Conservation (phyloP, 2,113 vertebrate genomes). For the Aythya baeri region DNA sequence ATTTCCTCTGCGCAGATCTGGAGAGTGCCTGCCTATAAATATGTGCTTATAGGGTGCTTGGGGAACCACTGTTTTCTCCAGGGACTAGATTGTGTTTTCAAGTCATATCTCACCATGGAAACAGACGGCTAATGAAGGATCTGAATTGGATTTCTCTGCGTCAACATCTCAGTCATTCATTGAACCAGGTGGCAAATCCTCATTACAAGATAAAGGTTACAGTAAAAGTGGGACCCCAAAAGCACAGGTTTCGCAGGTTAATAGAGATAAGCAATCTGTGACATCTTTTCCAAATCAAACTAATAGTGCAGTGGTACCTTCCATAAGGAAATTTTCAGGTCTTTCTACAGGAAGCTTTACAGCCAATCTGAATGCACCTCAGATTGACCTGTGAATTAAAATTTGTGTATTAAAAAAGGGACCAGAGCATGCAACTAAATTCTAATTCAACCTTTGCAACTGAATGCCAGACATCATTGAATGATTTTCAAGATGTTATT, state of each 20-base stretch:
- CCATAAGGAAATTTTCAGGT: neutral
- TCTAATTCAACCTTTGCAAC: neutral
- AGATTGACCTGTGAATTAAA: neutral
- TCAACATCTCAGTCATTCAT: neutral
- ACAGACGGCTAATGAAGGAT: neutral
- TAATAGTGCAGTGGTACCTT: neutral
- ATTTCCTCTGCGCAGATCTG: slow-evolving; percentile 14
- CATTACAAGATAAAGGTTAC: neutral
- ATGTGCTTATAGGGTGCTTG: neutral
- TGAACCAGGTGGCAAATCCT: neutral
- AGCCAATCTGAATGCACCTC: neutral
- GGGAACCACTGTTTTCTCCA: neutral
- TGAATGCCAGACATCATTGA: neutral
- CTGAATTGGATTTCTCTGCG: neutral
- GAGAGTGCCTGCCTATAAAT: neutral
- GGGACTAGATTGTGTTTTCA: neutral
- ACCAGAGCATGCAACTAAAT: slow-evolving; percentile 19
- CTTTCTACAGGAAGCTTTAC: neutral
- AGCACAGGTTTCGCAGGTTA: neutral
- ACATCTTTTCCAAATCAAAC: neutral
- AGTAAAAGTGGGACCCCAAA: neutral
- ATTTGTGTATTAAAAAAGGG: neutral
- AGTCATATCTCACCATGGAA: slow-evolving; percentile 1
- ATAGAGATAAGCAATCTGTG: neutral
- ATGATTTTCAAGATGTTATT: slow-evolving; percentile 38